Base-by-base conservation (phyloP, 2,888 invertebrate genomes). In the Melipona beecheii region DNA sequence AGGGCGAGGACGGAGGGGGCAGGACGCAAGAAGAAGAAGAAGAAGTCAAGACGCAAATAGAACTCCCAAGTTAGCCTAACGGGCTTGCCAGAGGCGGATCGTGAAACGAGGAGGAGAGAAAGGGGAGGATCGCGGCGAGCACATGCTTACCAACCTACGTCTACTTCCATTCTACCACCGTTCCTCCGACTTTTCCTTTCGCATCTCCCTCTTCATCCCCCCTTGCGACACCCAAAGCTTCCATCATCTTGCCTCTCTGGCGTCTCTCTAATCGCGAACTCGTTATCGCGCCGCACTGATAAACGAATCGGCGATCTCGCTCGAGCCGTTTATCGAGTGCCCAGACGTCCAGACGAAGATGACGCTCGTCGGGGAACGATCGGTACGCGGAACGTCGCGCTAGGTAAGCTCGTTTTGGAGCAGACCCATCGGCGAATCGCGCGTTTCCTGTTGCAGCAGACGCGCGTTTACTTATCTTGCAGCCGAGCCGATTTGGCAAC, bases 41-140 rank as follows among this genome's bases (percentile, higher is more conserved):
- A 92, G 92, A 92, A 94, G 92, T 93, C 92, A 91, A 93, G 94
- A 94, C 94, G 93, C 90, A 94, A 94, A 94, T 94, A 94, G 94
- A 93, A 92, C 92, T 92, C 94, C 93, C 93, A 94, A 94, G 89
- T 94, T 94, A 94, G 94, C 93, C 94, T 94, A 94, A 94, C 93
- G 91, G 91, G 91, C 90, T 91, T 91, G 91, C 90, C 88, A 87
- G 83, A 83, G 87, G 87, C 91, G 86, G 76, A 88, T 87, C 88
- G 84, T 74, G 81, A 76, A 81, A 78, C 66, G 75, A 49, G 75
- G 75, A 49, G 75, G 68, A 69, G 79, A 75, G 86, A 78, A 81
- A 87, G 85, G 86, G 89, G 88, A 87, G 84, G 76, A 83, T 85
- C 78, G 85, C 81, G 88, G 84, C 87, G 84, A 87, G 90, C 91